Percentiles rank a stretch among this genome's conserved stretches.
Evolutionary conservation across 2,888 invertebrate species (phyloP).

Genomic region (Timema cristinae): DNA sequence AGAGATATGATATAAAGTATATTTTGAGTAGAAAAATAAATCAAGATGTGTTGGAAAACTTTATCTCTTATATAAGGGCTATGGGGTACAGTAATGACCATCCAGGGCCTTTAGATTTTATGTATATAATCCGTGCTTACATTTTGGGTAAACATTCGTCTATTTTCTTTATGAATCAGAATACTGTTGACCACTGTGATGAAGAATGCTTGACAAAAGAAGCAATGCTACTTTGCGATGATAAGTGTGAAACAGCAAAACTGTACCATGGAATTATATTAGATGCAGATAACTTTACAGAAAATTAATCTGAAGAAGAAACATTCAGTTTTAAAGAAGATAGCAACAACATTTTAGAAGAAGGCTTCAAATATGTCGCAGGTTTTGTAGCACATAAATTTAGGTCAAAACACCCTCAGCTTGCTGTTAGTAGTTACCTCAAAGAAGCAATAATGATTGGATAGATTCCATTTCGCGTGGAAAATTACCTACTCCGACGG

Average conservation of each 20-base stretch:
- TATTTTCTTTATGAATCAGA: not conserved
- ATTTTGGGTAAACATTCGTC: not conserved
- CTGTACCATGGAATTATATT: not conserved
- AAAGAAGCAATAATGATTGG: not conserved
- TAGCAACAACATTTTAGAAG: not conserved
- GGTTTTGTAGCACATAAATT: not conserved
- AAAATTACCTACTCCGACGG: not conserved
- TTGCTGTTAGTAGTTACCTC: not conserved
- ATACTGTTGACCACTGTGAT: not conserved
- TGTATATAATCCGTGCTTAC: not conserved
- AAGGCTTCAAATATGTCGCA: not conserved
- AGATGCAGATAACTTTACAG: not conserved
- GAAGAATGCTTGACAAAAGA: not conserved
- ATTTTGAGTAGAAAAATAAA: conserved; percentile 4
- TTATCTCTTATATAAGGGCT: not conserved
- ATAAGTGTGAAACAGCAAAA: not conserved
- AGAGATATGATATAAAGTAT: not conserved
- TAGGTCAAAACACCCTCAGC: not conserved
- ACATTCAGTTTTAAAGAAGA: not conserved
- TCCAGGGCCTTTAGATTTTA: not conserved
- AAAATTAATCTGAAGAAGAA: not conserved
- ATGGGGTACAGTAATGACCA: not conserved
- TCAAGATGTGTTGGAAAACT: not conserved
- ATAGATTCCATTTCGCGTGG: not conserved
- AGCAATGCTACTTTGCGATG: not conserved